These are phyloP conservation scores for Battus philenor DNA, from an alignment of 1,140 invertebrate genomes.

Conservation along the genomic window DNA sequence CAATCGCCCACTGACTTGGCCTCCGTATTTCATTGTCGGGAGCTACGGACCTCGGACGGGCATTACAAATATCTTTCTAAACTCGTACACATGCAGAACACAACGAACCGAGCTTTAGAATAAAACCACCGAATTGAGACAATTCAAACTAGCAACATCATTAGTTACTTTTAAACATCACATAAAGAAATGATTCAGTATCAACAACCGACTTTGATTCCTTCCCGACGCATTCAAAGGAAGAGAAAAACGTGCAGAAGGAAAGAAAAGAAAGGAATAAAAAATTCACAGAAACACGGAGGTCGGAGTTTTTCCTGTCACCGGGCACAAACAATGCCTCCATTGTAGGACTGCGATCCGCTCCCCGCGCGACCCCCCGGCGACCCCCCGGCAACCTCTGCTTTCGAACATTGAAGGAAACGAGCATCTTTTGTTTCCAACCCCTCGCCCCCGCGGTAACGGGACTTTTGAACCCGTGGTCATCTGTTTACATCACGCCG, in stretches of 20 bases:
- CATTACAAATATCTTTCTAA: constrained; percentile 19
- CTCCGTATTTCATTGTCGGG: constrained; percentile 34
- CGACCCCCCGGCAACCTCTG: constrained; percentile 28
- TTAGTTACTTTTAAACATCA: too few relatives aligned
- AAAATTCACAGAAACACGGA: constrained; percentile 74
- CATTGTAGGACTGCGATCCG: constrained; percentile 46
- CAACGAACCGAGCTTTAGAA: too few relatives aligned
- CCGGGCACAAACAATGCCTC: constrained; percentile 72
- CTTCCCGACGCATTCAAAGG: constrained; percentile 54
- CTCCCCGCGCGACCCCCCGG: constrained; percentile 16
- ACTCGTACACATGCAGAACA: too few relatives aligned
- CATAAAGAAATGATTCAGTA: constrained; percentile 22
- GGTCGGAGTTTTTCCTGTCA: constrained; percentile 75
- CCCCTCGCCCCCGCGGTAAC: constrained; percentile 44
- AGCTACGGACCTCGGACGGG: constrained; percentile 31
- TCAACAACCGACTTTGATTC: constrained; percentile 61
- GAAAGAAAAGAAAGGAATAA: constrained; percentile 64
- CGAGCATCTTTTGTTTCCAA: constrained; percentile 72
- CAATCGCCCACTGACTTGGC: constrained; percentile 32
- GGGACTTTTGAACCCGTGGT: constrained; percentile 66
- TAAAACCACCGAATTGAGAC: too few relatives aligned
- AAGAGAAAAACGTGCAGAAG: constrained; percentile 50
- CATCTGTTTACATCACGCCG: constrained; percentile 66
- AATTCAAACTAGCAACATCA: too few relatives aligned
- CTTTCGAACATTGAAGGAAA: constrained; percentile 54